Conservation (phyloP, 2,888 invertebrate genomes). For the Trilocha varians region DNA sequence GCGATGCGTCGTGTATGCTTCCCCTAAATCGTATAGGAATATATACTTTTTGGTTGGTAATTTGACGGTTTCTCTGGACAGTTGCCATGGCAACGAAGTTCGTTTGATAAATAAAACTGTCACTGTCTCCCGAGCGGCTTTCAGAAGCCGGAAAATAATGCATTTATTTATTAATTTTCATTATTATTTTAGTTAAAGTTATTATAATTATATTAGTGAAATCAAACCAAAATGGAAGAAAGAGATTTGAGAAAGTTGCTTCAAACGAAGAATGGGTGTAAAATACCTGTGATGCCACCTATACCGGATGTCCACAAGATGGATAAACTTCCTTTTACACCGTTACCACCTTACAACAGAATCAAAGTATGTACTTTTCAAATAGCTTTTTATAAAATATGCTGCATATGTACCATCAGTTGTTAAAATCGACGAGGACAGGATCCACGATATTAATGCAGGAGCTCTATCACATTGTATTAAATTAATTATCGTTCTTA, state of each 20-base stretch:
- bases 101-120: constrained; percentile 1
- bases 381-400: neutral
- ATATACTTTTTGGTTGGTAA: no score
- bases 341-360: constrained; percentile 55
- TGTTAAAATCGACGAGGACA: no score
- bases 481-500: no score
- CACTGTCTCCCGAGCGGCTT: constrained; percentile 5
- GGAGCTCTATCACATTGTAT: no score
- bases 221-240: constrained; percentile 43
- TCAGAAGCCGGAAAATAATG: neutral
- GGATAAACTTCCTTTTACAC: constrained; percentile 52
- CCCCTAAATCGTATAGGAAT: no score
- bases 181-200: neutral
- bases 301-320: constrained; percentile 50
- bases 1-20: no score
- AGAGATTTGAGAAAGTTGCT: constrained; percentile 55
- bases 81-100: constrained; percentile 13
- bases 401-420: neutral
- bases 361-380: constrained; percentile 42
- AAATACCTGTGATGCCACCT: constrained; percentile 50
- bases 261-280: constrained; percentile 59
- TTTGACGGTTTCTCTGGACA: no score
- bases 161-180: neutral
- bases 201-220: constrained; percentile 6
- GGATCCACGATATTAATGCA: no score